These are phyloP conservation scores for Yasuhikotakia modesta DNA, from an alignment of 2,797 vertebrate genomes.

Conservation along the genomic window DNA sequence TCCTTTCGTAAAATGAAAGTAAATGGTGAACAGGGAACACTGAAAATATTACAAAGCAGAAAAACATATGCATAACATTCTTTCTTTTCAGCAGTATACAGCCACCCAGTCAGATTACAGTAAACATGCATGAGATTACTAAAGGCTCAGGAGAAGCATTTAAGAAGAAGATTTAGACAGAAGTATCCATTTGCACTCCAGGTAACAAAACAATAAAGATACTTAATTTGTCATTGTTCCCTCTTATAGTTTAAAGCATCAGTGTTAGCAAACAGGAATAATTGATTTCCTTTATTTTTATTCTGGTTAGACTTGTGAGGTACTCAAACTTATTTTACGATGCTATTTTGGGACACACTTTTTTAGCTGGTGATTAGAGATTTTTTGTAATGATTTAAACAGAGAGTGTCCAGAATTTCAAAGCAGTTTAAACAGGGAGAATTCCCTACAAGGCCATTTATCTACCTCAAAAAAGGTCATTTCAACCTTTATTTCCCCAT, in stretches of 20 bases:
- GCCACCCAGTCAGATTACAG: no score
- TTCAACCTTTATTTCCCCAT: conserved; percentile 46
- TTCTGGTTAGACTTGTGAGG: not conserved
- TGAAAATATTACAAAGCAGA: no score
- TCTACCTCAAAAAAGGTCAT: conserved; percentile 34
- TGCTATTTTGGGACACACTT: not conserved
- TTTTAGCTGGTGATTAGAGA: conserved; percentile 5
- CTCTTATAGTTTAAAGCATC: not conserved
- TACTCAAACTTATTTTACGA: not conserved
- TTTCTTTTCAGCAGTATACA: no score
- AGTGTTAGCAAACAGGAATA: not conserved
- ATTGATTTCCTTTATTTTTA: not conserved
- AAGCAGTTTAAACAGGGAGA: conserved; percentile 19
- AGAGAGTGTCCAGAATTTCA: conserved; percentile 34
- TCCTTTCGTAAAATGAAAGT: no score
- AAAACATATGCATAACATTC: no score
- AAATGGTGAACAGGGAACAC: no score
- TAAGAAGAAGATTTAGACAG: no score
- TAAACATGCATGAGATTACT: no score
- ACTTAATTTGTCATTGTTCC: no score
- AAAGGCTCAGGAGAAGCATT: no score
- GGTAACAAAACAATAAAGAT: no score
- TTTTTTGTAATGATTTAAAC: conserved; percentile 11
- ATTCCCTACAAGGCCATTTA: conserved; percentile 1
- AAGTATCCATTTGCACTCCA: no score